Evolutionary conservation across 2,113 vertebrate species (phyloP), one percentile per base, ranked within the genome.

Genomic region (Baryphthengus martii): DNA sequence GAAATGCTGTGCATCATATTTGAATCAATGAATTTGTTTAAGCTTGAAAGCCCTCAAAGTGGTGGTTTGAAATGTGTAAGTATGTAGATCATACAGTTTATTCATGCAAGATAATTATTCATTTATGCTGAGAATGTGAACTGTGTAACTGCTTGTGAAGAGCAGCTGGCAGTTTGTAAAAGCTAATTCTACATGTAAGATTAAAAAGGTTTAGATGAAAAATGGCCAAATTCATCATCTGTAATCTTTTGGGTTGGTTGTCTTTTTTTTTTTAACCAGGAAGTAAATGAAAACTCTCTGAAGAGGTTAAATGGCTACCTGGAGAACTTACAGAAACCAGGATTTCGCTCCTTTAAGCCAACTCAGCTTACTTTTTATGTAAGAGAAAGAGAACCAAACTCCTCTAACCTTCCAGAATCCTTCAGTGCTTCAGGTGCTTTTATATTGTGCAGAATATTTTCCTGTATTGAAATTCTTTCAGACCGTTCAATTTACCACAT

Each of bases 241-340:
- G 3, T 66, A 49, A 42, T 45, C 26, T 10, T 50, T 82, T 33
- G 26, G 42, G 3, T 26, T 40, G 31, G 80, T 66, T 84, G 76
- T 85, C 17, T 84, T 28, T 74, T 73, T 80, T 83, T 66, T 62
- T 82, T 94, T 88, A 76, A 96, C 62, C 96, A 99, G 99, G 99
- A 99, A 94, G 98, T 99, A 95, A 99, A 99, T 98, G 99, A 99
- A 97, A 99, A 99, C 96, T 99, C 99, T 33, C 97, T 99, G 59
- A 99, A 99, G 98, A 98, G 98, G 79, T 97, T 99, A 91, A 99
- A 99, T 95, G 99, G 98, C 39, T 99, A 99, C 92, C 98, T 99
- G 97, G 99, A 99, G 87, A 99, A 97, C 90, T 97, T 99, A 29
- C 99, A 99, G 96, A 99, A 98, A 94, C 98, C 99, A 10, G 98